Evolutionary conservation across 2,888 invertebrate genomes (phyloP).

Genomic region (Callyntrura guangdongensis): DNA sequence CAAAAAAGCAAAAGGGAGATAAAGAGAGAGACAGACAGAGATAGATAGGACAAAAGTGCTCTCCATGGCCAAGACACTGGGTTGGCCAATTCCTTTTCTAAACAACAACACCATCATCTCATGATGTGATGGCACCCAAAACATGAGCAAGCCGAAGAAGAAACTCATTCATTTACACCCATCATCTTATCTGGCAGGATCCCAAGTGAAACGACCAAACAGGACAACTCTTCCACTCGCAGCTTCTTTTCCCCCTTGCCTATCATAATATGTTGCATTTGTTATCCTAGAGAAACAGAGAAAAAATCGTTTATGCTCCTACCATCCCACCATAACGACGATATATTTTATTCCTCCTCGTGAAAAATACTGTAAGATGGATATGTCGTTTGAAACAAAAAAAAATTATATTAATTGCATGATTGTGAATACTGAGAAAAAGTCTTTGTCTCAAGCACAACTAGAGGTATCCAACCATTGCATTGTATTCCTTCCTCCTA

Average conservation of each 20-base stretch:
- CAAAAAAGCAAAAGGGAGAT: conserved; percentile 57
- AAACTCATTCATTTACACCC: conserved; percentile 80
- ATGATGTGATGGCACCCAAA: conserved; percentile 69
- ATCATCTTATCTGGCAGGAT: conserved; percentile 78
- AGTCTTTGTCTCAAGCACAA: conserved; percentile 46
- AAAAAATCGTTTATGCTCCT: neutral
- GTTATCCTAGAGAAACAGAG: conserved; percentile 23
- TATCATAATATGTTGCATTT: conserved; percentile 56
- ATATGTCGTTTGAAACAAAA: conserved; percentile 19
- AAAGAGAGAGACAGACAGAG: conserved; percentile 57
- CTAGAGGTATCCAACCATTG: conserved; percentile 41
- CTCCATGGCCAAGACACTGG: conserved; percentile 80
- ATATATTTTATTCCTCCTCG: neutral
- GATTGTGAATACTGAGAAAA: conserved; percentile 33
- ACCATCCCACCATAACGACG: neutral
- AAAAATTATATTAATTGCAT: conserved; percentile 41
- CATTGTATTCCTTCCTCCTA: conserved; percentile 17
- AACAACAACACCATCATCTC: conserved; percentile 65
- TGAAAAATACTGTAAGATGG: conserved; percentile 1
- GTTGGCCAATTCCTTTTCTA: conserved; percentile 77
- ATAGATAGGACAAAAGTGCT: conserved; percentile 74
- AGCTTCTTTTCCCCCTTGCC: conserved; percentile 52
- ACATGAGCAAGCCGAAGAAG: conserved; percentile 73
- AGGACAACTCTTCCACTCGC: conserved; percentile 65
- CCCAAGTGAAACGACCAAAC: conserved; percentile 77